phyloP scores from a whole-genome alignment of 2,888 invertebrate genomes.

The Schizaphis graminum region DNA sequence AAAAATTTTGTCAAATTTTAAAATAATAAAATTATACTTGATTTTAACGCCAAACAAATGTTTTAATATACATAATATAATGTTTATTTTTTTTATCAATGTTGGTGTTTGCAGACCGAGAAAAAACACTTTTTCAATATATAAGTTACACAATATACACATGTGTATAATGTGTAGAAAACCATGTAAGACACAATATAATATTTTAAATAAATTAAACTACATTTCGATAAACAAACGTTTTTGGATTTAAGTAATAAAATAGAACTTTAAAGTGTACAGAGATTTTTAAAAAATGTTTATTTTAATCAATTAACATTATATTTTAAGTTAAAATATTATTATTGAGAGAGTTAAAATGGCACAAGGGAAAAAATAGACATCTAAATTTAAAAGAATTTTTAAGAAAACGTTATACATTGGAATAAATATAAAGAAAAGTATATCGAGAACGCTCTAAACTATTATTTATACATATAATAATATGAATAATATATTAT shows the following conservation, averaged over 20 bases:
- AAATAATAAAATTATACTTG: not conserved
- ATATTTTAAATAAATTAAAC: not conserved
- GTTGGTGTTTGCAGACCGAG: not conserved
- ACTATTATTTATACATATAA: not conserved
- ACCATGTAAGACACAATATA: not conserved
- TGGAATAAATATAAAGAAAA: not conserved
- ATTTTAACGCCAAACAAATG: not conserved
- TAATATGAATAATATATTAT: not conserved
- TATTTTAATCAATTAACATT: not conserved
- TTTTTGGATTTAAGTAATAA: not conserved
- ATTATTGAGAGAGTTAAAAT: not conserved
- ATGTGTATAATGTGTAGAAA: not conserved
- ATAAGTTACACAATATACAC: slow-evolving; percentile 21
- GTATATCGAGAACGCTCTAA: not conserved
- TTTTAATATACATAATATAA: not conserved
- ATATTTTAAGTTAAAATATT: not conserved
- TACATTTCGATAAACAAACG: not conserved
- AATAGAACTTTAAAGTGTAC: not conserved
- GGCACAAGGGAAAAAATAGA: not conserved
- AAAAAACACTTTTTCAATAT: not conserved
- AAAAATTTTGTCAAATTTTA: not conserved
- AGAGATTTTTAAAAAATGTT: not conserved
- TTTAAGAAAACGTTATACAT: not conserved
- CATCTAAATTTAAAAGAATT: not conserved
- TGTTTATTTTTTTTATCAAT: not conserved